Conservation (phyloP, 2,113 vertebrate species). For the Nesospiza acunhae region DNA sequence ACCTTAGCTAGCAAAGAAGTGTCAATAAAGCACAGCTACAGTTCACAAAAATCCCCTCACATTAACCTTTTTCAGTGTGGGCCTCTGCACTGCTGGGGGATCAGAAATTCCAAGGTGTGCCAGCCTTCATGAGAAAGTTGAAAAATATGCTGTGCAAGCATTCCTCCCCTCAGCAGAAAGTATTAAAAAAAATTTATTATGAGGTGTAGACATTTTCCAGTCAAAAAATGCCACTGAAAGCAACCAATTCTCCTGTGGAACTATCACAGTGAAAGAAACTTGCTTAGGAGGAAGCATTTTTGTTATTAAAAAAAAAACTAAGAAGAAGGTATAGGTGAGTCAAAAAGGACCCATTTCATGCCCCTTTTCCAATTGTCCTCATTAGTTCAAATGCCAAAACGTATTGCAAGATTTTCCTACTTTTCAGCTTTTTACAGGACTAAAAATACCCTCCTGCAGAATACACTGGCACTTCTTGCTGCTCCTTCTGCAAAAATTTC, state of each 20-base stretch:
- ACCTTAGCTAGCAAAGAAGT: not conserved
- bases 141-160: not conserved
- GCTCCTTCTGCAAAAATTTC: not conserved
- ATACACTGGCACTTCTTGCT: not conserved
- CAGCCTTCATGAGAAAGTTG: not conserved
- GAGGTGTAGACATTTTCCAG: not conserved
- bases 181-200: not conserved
- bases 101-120: not conserved
- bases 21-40: not conserved
- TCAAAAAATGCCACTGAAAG: not conserved
- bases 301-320: not conserved
- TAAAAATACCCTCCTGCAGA: constrained; percentile 11
- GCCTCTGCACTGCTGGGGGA: not conserved
- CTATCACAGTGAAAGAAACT: not conserved
- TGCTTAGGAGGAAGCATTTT: not conserved
- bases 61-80: not conserved
- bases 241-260: not conserved
- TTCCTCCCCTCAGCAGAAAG: not conserved
- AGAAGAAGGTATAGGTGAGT: not conserved
- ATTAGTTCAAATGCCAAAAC: not conserved
- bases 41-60: not conserved
- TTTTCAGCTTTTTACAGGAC: not conserved
- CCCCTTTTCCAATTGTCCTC: not conserved
- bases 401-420: not conserved
- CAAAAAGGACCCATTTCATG: not conserved